A percentile compares a stretch with the other conserved stretches of the same genome.
These are phyloP conservation scores for Gallirallus australis DNA, from an alignment of 2,797 vertebrate species.

Conservation along the genomic window DNA sequence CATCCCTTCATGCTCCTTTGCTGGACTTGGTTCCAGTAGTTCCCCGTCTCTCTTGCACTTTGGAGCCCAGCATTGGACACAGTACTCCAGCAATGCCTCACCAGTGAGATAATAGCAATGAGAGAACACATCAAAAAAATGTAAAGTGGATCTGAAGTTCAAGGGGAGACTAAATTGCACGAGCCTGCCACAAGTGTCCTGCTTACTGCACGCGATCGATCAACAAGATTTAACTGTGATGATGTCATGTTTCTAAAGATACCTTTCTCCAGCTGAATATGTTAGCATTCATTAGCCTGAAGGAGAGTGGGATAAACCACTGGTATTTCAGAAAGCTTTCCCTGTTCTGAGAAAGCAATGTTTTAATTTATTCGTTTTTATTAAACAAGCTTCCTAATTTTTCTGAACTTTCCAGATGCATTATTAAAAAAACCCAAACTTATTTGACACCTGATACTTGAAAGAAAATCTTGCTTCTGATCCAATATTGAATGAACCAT, in stretches of 20 bases:
- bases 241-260: slow-evolving; percentile 17
- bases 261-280: neutral
- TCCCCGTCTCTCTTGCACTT: neutral
- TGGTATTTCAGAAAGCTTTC: neutral
- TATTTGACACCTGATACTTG: neutral
- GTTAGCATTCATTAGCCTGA: neutral
- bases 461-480: neutral
- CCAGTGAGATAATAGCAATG: neutral
- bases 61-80: neutral
- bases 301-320: neutral
- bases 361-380: neutral
- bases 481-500: neutral
- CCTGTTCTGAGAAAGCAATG: neutral
- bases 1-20: neutral
- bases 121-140: neutral
- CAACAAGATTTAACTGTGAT: slow-evolving; percentile 13
- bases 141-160: neutral
- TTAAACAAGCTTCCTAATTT: neutral
- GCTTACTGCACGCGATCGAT: neutral
- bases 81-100: neutral
- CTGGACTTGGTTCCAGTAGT: neutral
- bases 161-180: neutral
- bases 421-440: neutral
- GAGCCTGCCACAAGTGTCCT: neutral
- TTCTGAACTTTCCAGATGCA: neutral